Evolutionary conservation across 2,113 vertebrate species (phyloP), one percentile per base, ranked within the genome.

Genomic region (Serinus canaria): DNA sequence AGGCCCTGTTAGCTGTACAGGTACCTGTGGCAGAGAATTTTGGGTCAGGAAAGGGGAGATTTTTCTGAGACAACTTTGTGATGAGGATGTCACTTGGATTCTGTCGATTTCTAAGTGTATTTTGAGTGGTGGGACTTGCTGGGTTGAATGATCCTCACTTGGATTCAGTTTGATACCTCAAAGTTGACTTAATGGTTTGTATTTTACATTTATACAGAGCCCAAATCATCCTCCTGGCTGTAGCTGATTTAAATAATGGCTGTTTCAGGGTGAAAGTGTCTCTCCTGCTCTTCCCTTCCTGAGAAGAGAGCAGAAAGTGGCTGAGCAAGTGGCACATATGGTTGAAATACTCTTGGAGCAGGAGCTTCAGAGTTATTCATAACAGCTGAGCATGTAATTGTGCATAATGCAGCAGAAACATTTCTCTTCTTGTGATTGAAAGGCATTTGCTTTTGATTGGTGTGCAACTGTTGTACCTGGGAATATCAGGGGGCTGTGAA

Each of bases 331-430:
- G 3, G 72, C 66, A 74, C 44, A 15, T 66, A 35, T 4, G 6
- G 80, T 39, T 87, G 49, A 53, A 91, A 43, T 62, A 58, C 53
- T 87, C 53, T 89, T 62, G 28, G 70, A 95, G 66, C 53, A 49
- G 62, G 66, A 94, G 78, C 46, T 82, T 87, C 55, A 41, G 76
- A 92, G 78, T 78, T 93, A 56, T 69, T 72, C 39, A 31, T 68
- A 91, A 91, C 77, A 89, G 81, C 60, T 83, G 93, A 95, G 87
- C 92, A 91, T 9, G 4, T 91, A 95, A 94, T 87, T 84, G 93
- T 85, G 84, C 91, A 94, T 94, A 94, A 95, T 95, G 86, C 91
- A 84, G 91, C 89, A 91, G 78, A 78, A 95, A 75, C 53, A 23
- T 84, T 93, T 83, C 76, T 78, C 66, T 91, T 68, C 69, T 77